phyloP scores from a whole-genome alignment of 2,888 invertebrate genomes.

The Argyra leucocephala region DNA sequence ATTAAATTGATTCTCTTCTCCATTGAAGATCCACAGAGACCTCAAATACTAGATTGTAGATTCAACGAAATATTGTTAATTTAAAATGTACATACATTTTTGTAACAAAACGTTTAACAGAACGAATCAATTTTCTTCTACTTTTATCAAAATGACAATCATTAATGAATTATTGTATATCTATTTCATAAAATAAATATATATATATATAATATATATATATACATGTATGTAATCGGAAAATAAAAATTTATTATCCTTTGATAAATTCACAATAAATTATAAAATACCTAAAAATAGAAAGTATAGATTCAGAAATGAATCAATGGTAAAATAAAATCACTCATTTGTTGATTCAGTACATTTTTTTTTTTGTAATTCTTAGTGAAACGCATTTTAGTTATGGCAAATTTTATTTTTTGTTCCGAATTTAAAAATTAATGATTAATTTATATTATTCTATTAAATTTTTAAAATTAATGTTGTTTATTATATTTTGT shows the following conservation, averaged over 20 bases:
- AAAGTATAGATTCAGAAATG: too few species aligned
- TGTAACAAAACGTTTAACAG: not conserved
- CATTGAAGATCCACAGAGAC: too few species aligned
- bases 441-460: not conserved
- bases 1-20: not conserved
- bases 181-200: not conserved
- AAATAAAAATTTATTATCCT: too few species aligned
- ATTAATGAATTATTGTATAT: not conserved
- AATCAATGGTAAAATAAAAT: too few species aligned
- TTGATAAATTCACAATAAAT: too few species aligned
- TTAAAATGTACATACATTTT: not conserved
- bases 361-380: too few species aligned
- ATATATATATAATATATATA: too few species aligned
- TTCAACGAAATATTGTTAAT: not conserved
- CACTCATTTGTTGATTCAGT: too few species aligned
- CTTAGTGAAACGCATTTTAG: not conserved
- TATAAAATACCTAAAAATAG: too few species aligned
- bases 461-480: not conserved
- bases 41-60: too few species aligned
- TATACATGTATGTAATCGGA: too few species aligned
- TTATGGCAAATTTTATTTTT: too few species aligned
- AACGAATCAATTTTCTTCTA: slow-evolving; percentile 6
- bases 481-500: not conserved
- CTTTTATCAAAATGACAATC: not conserved
- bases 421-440: not conserved